Evolutionary conservation across 2,888 invertebrate genomes (phyloP), one percentile per base, ranked within the genome.

Genomic region (Abrostola triplasia): DNA sequence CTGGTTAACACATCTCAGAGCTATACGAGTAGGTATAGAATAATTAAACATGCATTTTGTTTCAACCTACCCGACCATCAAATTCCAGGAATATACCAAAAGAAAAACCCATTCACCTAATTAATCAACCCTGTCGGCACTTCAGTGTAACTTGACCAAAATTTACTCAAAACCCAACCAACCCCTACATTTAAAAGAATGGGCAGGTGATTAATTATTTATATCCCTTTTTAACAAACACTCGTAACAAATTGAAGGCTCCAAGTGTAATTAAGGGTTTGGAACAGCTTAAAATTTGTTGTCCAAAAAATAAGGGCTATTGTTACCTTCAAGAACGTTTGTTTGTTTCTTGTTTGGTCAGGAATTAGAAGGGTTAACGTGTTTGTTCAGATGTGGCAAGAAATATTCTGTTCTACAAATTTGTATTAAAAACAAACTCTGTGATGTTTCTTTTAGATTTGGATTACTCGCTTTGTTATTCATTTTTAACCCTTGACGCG

Each of bases 201-300:
- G 42, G 64, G 51, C 44, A 72, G 58, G 69, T 74, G 61, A 77
- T 76, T 76, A 76, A 76, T 76, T 76, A 77, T 62, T 66, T 62
- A 55, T 59, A 73, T 67, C 57, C 75, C 62, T 77, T 75, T 76
- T 75, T 64, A 72, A 72, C 69, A 64, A 73, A 76, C 69, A 73
- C 57, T 63, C 57, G 56, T 41, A 55, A 65, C 73, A 63, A 73
- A 65, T 75, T 73, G 48, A 59, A 61, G 62, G 69, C 8, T 49
- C 50, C 36, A 47, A 48, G 53, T 11, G 48, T 69, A 69, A 75
- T 77, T 69, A 75, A 64, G 77, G 42, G 47, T 48, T 67, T n/a
- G 37, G n/a, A 36, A 59, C 42, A 44, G 63, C 67, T 66, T 44
- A 49, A 42, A 66, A 59, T 42, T 51, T 62, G 68, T 73, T 52